phyloP scores from a whole-genome alignment of 1,140 invertebrate genomes.

The Hesperophylax magnus region DNA sequence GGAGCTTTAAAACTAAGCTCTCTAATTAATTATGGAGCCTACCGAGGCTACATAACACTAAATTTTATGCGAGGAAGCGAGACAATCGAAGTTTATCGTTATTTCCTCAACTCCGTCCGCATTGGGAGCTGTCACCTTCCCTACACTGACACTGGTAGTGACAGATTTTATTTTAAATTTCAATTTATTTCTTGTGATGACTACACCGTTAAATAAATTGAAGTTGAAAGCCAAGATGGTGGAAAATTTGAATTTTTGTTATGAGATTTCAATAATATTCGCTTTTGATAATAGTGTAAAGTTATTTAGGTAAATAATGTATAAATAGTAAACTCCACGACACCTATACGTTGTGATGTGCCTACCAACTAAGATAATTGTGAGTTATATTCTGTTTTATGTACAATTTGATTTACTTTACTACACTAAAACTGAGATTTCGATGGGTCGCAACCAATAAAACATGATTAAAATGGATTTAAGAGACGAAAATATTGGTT shows the following conservation, averaged over 20 bases:
- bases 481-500: too few species aligned
- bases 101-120: conserved; percentile 1
- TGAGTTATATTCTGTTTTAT: too few species aligned
- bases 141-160: not conserved
- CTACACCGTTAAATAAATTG: conserved; percentile 10
- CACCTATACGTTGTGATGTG: too few species aligned
- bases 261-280: not conserved
- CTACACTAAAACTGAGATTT: too few species aligned
- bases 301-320: too few species aligned
- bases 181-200: conserved; percentile 25
- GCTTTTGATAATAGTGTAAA: too few species aligned
- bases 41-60: conserved; percentile 13
- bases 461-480: too few species aligned
- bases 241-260: not conserved
- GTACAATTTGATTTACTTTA: too few species aligned
- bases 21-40: conserved; percentile 58
- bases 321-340: too few species aligned
- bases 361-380: too few species aligned
- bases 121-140: not conserved
- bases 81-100: conserved; percentile 39
- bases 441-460: too few species aligned
- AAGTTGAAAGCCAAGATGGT: not conserved
- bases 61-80: conserved; percentile 30
- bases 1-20: conserved; percentile 56
- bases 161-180: conserved; percentile 44